Conservation (phyloP, 2,797 vertebrate species). For the Scomberomorus guttatus region DNA sequence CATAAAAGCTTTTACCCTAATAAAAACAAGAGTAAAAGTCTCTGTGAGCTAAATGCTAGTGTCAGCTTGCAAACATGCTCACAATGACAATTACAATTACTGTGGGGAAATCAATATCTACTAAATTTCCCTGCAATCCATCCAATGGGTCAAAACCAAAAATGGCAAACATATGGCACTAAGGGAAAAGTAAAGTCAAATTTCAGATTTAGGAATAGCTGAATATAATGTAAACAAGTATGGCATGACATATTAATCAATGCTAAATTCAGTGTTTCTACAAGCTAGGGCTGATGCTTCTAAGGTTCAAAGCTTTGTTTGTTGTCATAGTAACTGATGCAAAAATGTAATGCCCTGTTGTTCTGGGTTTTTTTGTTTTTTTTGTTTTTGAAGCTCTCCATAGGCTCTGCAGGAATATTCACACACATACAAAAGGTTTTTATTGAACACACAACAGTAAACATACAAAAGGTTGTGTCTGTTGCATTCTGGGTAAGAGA, state of each 20-base stretch:
- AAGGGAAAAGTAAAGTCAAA: background rate
- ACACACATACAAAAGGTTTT: background rate
- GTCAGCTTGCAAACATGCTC: too few relatives aligned
- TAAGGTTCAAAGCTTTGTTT: background rate
- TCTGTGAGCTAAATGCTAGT: too few relatives aligned
- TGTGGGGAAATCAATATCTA: too few relatives aligned
- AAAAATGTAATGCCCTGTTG: conserved; percentile 6
- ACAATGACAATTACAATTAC: too few relatives aligned
- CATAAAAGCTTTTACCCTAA: too few relatives aligned
- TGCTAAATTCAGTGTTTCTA: background rate
- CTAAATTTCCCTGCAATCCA: too few relatives aligned
- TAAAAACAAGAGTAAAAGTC: too few relatives aligned
- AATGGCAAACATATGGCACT: background rate
- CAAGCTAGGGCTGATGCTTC: background rate
- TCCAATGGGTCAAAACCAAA: background rate
- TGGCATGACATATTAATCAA: background rate
- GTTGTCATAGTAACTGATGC: conserved; percentile 8
- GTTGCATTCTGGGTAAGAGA: conserved; percentile 40
- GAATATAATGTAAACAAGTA: background rate
- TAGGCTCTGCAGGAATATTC: background rate
- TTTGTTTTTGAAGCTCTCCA: background rate
- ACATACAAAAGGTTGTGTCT: conserved; percentile 9
- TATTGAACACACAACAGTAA: conserved; percentile 7
- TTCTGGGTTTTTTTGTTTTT: background rate
- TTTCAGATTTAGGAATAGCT: background rate